These are phyloP conservation scores for Champsocephalus gunnari DNA, from an alignment of 2,797 vertebrate species.

Conservation along the genomic window DNA sequence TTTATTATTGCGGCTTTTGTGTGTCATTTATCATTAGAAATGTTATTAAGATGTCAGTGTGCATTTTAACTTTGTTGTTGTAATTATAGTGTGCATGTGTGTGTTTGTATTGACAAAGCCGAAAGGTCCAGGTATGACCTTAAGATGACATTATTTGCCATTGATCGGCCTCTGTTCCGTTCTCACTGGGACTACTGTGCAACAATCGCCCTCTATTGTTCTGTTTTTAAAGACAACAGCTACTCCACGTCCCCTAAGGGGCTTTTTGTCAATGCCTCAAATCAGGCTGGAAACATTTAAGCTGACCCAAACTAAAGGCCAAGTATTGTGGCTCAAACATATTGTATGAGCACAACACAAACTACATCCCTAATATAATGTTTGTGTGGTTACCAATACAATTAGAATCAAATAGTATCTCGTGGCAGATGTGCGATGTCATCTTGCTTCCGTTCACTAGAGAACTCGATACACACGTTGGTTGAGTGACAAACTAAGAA, in stretches of 20 bases:
- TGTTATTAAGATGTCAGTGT: slow-evolving; percentile 66
- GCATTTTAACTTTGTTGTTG: slow-evolving; percentile 39
- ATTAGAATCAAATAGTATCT: background rate
- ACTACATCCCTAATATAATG: background rate
- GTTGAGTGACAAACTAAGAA: background rate
- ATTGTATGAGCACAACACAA: background rate
- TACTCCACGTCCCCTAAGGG: slow-evolving; percentile 44
- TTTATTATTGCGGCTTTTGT: slow-evolving; percentile 55
- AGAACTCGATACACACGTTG: background rate
- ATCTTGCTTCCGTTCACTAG: background rate
- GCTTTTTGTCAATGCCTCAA: slow-evolving; percentile 44
- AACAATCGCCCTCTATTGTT: slow-evolving; percentile 77
- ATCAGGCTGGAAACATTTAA: slow-evolving; percentile 39
- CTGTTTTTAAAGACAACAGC: slow-evolving; percentile 71
- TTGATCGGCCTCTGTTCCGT: slow-evolving; percentile 77
- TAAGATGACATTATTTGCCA: slow-evolving; percentile 83
- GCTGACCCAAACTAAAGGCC: slow-evolving; percentile 22
- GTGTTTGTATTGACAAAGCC: slow-evolving; percentile 76
- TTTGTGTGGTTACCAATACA: background rate
- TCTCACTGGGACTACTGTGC: slow-evolving; percentile 69
- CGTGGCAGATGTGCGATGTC: background rate
- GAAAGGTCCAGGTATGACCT: slow-evolving; percentile 84
- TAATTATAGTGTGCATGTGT: slow-evolving; percentile 49
- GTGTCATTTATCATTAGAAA: slow-evolving; percentile 70
- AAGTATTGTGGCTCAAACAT: slow-evolving; percentile 18